phyloP scores from a whole-genome alignment of 2,797 vertebrate genomes.

The Gobio occitaniae region DNA sequence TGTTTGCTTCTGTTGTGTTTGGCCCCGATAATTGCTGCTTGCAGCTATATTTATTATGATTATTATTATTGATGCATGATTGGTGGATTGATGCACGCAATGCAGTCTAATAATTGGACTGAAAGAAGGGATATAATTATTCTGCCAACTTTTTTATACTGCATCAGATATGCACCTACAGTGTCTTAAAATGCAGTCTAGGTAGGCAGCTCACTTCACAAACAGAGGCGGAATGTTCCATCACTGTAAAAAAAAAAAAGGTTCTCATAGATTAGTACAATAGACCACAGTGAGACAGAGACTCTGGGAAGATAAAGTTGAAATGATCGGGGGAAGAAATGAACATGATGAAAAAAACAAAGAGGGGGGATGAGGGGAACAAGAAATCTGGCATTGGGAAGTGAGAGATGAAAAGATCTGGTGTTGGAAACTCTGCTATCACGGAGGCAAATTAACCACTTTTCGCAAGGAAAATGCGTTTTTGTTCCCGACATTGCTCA shows the following conservation, averaged over 20 bases:
- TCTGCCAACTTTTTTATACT: not conserved
- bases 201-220: not conserved
- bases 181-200: not conserved
- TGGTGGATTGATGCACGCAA: too few species aligned
- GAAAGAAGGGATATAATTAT: not conserved
- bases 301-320: slow-evolving; percentile 71
- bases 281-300: slow-evolving; percentile 75
- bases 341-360: slow-evolving; percentile 54
- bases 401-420: slow-evolving; percentile 43
- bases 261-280: slow-evolving; percentile 79
- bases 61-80: not conserved
- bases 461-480: slow-evolving; percentile 69
- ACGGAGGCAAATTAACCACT: slow-evolving; percentile 72
- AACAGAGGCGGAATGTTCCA: not conserved
- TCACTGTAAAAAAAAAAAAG: slow-evolving; percentile 59
- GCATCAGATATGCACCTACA: not conserved
- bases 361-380: slow-evolving; percentile 11
- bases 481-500: slow-evolving; percentile 66
- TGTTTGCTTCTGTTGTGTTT: too few species aligned
- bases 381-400: slow-evolving; percentile 51
- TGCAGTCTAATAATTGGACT: not conserved
- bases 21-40: too few species aligned
- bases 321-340: slow-evolving; percentile 38
- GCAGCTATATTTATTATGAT: not conserved
- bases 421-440: slow-evolving; percentile 62